Conservation (phyloP, 2,113 vertebrate genomes). For the Dasypus novemcinctus region DNA sequence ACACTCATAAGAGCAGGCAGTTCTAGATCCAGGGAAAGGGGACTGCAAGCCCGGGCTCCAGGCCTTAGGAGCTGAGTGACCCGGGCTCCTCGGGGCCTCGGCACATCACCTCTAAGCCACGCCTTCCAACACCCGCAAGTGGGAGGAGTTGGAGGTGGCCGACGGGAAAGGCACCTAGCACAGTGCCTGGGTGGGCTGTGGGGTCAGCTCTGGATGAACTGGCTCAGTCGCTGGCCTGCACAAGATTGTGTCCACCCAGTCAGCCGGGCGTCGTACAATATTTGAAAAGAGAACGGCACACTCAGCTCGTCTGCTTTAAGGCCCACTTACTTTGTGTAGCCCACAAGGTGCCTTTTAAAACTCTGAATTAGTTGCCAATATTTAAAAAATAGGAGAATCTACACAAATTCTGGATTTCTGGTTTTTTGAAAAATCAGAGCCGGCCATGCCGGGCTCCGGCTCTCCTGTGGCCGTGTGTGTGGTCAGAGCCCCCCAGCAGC, state of each 20-base stretch:
- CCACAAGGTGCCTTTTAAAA: background rate
- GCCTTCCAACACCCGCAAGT: no score
- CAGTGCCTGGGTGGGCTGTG: background rate
- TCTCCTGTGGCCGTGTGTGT: background rate
- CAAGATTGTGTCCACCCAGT: no score
- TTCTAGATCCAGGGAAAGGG: background rate
- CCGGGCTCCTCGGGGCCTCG: background rate
- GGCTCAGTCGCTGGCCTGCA: rapidly evolving
- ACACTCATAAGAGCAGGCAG: background rate
- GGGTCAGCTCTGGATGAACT: background rate
- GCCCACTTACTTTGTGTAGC: background rate
- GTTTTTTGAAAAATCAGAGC: background rate
- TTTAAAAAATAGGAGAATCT: constrained; percentile 5
- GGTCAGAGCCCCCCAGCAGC: background rate
- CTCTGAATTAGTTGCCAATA: background rate
- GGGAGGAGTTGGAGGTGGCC: background rate
- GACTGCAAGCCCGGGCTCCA: no score
- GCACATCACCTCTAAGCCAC: background rate
- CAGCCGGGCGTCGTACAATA: no score
- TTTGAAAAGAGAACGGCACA: background rate
- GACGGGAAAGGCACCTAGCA: background rate
- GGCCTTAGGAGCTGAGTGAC: background rate
- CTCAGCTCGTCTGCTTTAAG: background rate
- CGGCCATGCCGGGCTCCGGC: background rate
- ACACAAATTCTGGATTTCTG: background rate